Conservation (phyloP, 2,888 invertebrate species). For the Lasioglossum marginatum region DNA sequence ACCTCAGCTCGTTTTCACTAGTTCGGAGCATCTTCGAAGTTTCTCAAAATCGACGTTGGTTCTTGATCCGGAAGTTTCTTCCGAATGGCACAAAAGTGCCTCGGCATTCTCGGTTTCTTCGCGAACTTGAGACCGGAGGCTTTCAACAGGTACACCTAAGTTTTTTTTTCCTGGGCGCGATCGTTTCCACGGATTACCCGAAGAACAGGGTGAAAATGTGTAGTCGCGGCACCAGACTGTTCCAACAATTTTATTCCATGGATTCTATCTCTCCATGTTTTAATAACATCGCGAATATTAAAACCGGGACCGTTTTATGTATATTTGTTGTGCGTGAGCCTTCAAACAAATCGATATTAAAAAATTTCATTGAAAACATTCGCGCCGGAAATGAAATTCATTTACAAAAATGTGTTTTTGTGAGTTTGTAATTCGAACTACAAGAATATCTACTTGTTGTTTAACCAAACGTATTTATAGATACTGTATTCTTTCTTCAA, state of each 20-base stretch:
- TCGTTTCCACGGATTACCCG: constrained; percentile 37
- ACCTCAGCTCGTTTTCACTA: constrained; percentile 16
- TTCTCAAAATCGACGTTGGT: constrained; percentile 27
- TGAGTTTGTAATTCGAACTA: too few relatives aligned
- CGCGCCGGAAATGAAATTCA: background rate
- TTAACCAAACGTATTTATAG: background rate
- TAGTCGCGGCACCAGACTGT: background rate
- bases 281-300: background rate
- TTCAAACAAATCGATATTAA: background rate
- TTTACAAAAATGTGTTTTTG: background rate
- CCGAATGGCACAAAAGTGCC: constrained; percentile 20
- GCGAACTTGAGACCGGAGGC: constrained; percentile 12
- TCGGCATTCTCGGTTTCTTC: constrained; percentile 13
- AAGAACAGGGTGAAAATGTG: background rate
- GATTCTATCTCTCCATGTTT: background rate
- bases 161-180: constrained; percentile 30
- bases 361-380: background rate
- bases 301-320: background rate
- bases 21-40: constrained; percentile 31
- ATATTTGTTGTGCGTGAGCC: too few relatives aligned
- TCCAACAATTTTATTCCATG: background rate
- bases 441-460: too few relatives aligned
- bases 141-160: constrained; percentile 55
- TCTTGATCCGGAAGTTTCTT: constrained; percentile 41
- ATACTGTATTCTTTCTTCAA: background rate